phyloP scores from a whole-genome alignment of 2,888 invertebrate species.

The Gibbula magus region DNA sequence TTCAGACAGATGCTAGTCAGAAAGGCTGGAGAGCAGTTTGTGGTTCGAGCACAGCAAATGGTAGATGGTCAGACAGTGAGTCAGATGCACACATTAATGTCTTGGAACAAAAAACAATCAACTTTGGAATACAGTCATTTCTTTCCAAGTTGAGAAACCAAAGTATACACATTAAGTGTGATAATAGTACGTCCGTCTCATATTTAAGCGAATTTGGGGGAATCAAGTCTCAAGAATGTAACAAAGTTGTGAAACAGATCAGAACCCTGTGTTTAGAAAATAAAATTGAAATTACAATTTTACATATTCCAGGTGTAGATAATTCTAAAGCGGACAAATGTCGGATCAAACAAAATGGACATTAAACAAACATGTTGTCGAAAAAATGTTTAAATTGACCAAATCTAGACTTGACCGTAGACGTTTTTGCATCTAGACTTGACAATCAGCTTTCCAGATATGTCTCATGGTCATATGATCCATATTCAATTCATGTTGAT shows the following conservation, averaged over 20 bases:
- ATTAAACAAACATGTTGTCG: not conserved
- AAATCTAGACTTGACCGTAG: not conserved
- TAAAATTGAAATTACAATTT: not conserved
- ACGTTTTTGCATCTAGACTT: conserved; percentile 40
- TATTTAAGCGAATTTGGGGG: too few species aligned
- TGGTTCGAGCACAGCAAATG: not conserved
- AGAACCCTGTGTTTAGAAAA: conserved; percentile 26
- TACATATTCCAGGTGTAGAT: not conserved
- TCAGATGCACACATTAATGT: conserved; percentile 25
- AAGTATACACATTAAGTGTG: too few species aligned
- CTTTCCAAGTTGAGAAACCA: not conserved
- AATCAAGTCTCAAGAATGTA: too few species aligned
- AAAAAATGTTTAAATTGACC: not conserved
- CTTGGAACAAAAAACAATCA: conserved; percentile 28
- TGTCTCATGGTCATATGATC: conserved; percentile 37
- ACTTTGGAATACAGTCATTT: conserved; percentile 28
- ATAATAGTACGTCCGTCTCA: too few species aligned
- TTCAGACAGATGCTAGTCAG: not conserved
- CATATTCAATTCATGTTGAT: conserved; percentile 35
- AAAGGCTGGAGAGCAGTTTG: conserved; percentile 29
- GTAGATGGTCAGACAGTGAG: conserved; percentile 32
- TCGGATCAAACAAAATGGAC: conserved; percentile 9
- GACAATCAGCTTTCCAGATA: conserved; percentile 26
- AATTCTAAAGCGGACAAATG: not conserved
- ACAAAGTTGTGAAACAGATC: not conserved